Evolutionary conservation across 2,888 invertebrate species (phyloP).

Genomic region (Amorpha juglandis): DNA sequence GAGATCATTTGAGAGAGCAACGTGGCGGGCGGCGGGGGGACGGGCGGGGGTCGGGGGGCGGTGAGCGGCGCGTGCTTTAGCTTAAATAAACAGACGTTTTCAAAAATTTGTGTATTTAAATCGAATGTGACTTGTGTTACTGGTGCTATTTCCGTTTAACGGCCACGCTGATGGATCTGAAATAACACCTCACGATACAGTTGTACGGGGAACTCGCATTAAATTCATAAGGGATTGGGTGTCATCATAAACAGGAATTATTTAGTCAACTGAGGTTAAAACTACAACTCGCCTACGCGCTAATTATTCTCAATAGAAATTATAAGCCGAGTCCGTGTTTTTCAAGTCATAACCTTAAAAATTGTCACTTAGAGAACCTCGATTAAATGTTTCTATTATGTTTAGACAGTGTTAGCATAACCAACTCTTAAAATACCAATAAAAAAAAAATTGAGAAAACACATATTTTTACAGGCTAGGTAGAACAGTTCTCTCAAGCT

Average conservation of each 20-base stretch:
- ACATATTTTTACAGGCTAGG: too few relatives aligned
- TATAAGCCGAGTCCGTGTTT: slow-evolving; percentile 35
- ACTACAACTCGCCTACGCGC: slow-evolving; percentile 64
- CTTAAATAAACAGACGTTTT: slow-evolving; percentile 82
- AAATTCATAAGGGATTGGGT: slow-evolving; percentile 82
- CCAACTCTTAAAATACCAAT: too few relatives aligned
- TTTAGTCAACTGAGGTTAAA: slow-evolving; percentile 82
- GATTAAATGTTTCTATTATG: too few relatives aligned
- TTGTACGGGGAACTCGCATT: slow-evolving; percentile 75
- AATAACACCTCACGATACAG: slow-evolving; percentile 74
- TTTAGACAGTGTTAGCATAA: too few relatives aligned
- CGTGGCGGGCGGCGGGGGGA: slow-evolving; percentile 27
- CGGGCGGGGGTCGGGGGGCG: slow-evolving; percentile 24
- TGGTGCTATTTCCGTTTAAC: slow-evolving; percentile 78
- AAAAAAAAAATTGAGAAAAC: too few relatives aligned
- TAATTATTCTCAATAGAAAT: slow-evolving; percentile 64
- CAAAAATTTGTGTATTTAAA: slow-evolving; percentile 84
- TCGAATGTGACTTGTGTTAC: slow-evolving; percentile 82
- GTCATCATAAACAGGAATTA: slow-evolving; percentile 84
- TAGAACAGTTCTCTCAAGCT: too few relatives aligned
- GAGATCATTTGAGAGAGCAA: slow-evolving; percentile 24
- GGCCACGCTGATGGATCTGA: slow-evolving; percentile 76
- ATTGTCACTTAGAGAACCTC: neutral
- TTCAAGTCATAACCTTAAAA: neutral
- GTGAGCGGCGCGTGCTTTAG: slow-evolving; percentile 67